These are phyloP conservation scores for Rutpela maculata DNA, from an alignment of 2,888 invertebrate species.

Conservation along the genomic window DNA sequence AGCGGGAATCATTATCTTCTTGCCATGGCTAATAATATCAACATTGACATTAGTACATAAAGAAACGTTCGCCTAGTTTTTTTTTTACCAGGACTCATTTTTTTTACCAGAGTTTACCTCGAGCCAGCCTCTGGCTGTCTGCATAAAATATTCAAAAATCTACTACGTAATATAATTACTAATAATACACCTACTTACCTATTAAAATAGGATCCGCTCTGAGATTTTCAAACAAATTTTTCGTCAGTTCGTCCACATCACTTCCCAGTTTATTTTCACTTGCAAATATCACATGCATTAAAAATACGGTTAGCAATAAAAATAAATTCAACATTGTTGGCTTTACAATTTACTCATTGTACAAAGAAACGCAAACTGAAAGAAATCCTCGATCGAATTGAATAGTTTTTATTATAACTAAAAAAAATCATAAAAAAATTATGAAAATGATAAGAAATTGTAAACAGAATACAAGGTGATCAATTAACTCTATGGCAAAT, in stretches of 20 bases:
- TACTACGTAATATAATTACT: too few species aligned
- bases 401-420: neutral
- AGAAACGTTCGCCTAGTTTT: too few species aligned
- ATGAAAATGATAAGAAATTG: neutral
- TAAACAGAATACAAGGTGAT: neutral
- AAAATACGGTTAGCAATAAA: neutral
- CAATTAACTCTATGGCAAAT: too few species aligned
- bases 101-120: too few species aligned
- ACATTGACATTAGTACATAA: too few species aligned
- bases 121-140: too few species aligned
- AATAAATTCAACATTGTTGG: neutral
- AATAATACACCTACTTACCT: conserved; percentile 55
- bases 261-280: conserved; percentile 29
- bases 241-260: conserved; percentile 55
- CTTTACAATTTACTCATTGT: neutral
- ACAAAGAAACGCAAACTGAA: neutral
- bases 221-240: conserved; percentile 62
- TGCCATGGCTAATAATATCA: too few species aligned
- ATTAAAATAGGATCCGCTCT: conserved; percentile 58
- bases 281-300: conserved; percentile 19
- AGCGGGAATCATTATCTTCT: too few species aligned
- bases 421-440: neutral
- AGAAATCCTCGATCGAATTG: neutral
- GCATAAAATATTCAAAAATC: too few species aligned
- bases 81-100: too few species aligned